Conservation (phyloP, 2,888 invertebrate genomes). For the Cephus nigrinus region DNA sequence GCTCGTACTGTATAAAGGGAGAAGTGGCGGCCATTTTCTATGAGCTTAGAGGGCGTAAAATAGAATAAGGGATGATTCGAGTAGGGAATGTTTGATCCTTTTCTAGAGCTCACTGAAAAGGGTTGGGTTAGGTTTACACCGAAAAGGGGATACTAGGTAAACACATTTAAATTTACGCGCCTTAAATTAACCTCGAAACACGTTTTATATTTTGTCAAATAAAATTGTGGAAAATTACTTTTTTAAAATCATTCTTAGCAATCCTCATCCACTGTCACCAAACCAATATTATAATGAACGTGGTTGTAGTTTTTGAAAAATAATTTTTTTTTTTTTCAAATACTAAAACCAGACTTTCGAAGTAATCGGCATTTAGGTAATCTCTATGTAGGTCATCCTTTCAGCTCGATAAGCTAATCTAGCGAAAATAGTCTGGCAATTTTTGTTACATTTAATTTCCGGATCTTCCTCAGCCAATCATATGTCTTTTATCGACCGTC, state of each 20-base stretch:
- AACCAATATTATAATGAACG: not conserved
- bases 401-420: not conserved
- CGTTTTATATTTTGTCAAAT: not conserved
- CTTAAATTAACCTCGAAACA: not conserved
- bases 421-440: not conserved
- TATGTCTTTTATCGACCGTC: not conserved
- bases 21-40: not conserved
- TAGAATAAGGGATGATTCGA: not conserved
- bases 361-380: not conserved
- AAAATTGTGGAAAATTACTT: not conserved
- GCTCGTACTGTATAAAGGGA: not conserved
- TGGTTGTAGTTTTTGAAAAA: not conserved
- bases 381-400: not conserved
- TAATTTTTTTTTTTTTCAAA: too few relatives aligned
- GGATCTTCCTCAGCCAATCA: not conserved
- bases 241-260: not conserved
- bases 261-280: not conserved
- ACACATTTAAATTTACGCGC: not conserved
- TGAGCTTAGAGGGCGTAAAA: not conserved
- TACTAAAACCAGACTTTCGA: not conserved
- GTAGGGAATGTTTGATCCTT: not conserved
- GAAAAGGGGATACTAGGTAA: not conserved
- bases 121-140: not conserved
- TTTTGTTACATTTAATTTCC: not conserved
- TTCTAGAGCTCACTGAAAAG: not conserved